Evolutionary conservation across 2,888 invertebrate genomes (phyloP), one percentile per base, ranked within the genome.

Genomic region (Callosobruchus maculatus): DNA sequence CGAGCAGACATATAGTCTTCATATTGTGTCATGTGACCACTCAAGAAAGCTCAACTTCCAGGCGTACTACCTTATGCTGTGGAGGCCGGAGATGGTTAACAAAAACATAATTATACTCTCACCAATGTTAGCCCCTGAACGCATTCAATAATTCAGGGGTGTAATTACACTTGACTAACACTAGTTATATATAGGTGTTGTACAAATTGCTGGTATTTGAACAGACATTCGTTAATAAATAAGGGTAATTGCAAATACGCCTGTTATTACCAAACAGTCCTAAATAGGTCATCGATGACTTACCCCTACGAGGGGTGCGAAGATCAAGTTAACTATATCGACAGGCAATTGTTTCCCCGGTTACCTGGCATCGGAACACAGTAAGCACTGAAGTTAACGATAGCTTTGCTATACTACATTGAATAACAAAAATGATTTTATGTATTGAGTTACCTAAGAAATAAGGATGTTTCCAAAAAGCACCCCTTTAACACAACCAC

Each of bases 401-500:
- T 49, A 49, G 3, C 18, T 49, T 18, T 49, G 3, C 1, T 7
- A 49, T 18, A 49, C 18, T 49, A 18, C 4, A 49, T 49, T n/a
- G n/a, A n/a, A n/a, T n/a, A n/a, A 49, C 1, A 26, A 4, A 26
- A 49, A 18, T 13, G 49, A 3, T 49, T 13, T 49, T 49, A 26
- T 13, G 49, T 49, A 49, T 13, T 49, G 1, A 73, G 75, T 76
- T 81, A 82, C 81, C 81, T 80, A 74, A 75, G 75, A 75, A 74
- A 77, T 73, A 72, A 73, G 72, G 75, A 71, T 76, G 77, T 78
- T 77, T 73, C 80, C 75, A 79, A 83, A 83, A 84, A 84, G 82
- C 85, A 84, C 85, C 85, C 81, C 79, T 76, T 74, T 78, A 81
- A 85, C 79, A 80, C 83, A 85, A 86, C 86, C 86, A 86, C 85